These are phyloP conservation scores for Tiaroga cobitis DNA, from an alignment of 2,797 vertebrate genomes.

Conservation along the genomic window DNA sequence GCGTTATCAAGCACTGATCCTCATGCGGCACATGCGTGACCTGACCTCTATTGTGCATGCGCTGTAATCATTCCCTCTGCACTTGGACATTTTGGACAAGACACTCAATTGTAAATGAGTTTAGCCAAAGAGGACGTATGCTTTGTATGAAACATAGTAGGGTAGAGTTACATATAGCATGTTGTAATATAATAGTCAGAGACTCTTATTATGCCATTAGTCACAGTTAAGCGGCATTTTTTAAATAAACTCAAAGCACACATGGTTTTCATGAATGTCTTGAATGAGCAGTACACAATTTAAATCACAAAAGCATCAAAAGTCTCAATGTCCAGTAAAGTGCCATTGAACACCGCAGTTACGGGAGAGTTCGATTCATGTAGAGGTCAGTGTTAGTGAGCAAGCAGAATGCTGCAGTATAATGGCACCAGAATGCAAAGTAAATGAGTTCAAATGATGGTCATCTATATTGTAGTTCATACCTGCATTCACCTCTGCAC, in stretches of 20 bases:
- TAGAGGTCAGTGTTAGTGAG: not conserved
- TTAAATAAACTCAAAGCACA: not conserved
- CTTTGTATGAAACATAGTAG: not conserved
- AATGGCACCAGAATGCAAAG: slow-evolving; percentile 14
- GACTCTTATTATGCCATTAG: not conserved
- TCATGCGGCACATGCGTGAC: slow-evolving; percentile 28
- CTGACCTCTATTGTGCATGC: slow-evolving; percentile 57
- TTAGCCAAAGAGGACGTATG: not conserved
- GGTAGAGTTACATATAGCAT: not conserved
- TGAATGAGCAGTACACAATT: not conserved
- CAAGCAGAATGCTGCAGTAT: slow-evolving; percentile 20
- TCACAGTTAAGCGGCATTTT: slow-evolving; percentile 6
- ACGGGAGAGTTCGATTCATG: not conserved
- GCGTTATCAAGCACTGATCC: slow-evolving; percentile 42
- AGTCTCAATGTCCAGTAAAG: not conserved
- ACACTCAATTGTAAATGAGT: not conserved
- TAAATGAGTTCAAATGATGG: not conserved
- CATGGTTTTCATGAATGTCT: not conserved
- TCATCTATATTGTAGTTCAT: not conserved
- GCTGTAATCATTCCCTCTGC: slow-evolving; percentile 32
- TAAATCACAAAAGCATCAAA: not conserved
- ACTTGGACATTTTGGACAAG: not conserved
- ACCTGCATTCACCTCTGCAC: slow-evolving; percentile 1
- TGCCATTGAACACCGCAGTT: not conserved
- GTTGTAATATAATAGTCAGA: not conserved